Base-by-base conservation (phyloP, 2,888 invertebrate species). In the Aquatica leii region DNA sequence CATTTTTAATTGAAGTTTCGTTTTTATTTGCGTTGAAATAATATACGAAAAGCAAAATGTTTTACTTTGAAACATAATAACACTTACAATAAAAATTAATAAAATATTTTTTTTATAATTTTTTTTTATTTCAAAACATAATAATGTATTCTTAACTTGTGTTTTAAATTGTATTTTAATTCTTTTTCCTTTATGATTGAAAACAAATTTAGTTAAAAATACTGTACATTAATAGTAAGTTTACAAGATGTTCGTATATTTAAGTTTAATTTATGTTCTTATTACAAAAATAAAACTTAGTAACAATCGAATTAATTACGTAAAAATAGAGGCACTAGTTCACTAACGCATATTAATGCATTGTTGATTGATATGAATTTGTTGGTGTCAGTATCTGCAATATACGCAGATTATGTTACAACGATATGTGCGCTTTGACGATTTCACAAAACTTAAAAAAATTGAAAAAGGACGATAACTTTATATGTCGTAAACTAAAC, bases 281-380 rank as follows among this genome's bases (percentile, higher is more conserved):
- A n/a, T 18, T 46, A 18, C 18, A 46, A 17, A 46, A 46, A 11
- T 46, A 11, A 18, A 46, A 40, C 14, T 50, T 31, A 50, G 2
- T 50, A 21, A 21, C 48, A 31, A 31, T 12, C 24, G 24, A 58
- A 57, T 46, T 46, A 21, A 51, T 56, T 46, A 56, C 56, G 59
- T 59, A 60, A 64, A 58, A 55, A 35, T 64, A 59, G 58, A 69
- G 69, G 69, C 69, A 69, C 69, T 69, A 50, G 60, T 65, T 69
- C 66, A 69, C 65, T 68, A 69, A 65, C 52, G 49, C 59, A 59
- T 57, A 15, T 58, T 51, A 18, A 53, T 54, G 46, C 50, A 53
- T 60, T 52, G n/a, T 41, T 61, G 57, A 58, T 61, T 65, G 65
- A 65, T 65, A 65, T 65, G 65, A 54, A 17, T 55, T 35, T 43